Evolutionary conservation across 2,888 invertebrate species (phyloP).

Genomic region (Pseudoips prasinana): DNA sequence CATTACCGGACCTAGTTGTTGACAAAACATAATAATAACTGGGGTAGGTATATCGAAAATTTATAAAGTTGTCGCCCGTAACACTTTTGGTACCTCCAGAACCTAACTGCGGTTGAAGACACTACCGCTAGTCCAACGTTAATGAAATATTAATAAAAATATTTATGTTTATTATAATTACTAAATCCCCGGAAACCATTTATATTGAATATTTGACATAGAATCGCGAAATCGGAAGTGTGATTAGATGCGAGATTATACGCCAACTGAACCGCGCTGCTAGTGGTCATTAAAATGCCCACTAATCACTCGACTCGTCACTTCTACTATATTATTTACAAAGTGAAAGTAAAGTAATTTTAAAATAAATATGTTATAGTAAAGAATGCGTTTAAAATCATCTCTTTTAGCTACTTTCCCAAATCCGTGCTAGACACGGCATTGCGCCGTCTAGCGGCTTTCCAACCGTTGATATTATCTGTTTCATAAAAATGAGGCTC

Average conservation of each 20-base stretch:
- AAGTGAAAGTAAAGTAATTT: slow-evolving; percentile 49
- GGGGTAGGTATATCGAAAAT: no score
- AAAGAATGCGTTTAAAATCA: slow-evolving; percentile 51
- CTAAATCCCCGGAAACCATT: not conserved
- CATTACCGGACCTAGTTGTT: no score
- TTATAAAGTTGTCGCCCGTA: no score
- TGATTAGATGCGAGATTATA: not conserved
- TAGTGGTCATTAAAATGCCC: slow-evolving; percentile 31
- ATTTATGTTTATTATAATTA: not conserved
- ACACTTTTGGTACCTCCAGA: no score
- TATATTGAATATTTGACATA: not conserved
- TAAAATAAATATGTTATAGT: slow-evolving; percentile 36
- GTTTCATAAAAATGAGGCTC: slow-evolving; percentile 51
- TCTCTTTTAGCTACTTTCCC: slow-evolving; percentile 60
- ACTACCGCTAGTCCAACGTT: no score
- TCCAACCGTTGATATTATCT: slow-evolving; percentile 43
- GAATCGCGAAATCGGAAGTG: slow-evolving; percentile 4
- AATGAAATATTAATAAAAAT: not conserved
- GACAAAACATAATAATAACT: no score
- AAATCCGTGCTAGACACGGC: slow-evolving; percentile 50
- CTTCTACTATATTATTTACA: slow-evolving; percentile 29
- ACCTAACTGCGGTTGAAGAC: no score
- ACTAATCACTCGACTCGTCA: slow-evolving; percentile 29
- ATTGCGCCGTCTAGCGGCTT: slow-evolving; percentile 33
- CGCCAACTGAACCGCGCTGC: no score